Evolutionary conservation across 2,797 vertebrate species (phyloP).

Genomic region (Coracias cyanogaster): DNA sequence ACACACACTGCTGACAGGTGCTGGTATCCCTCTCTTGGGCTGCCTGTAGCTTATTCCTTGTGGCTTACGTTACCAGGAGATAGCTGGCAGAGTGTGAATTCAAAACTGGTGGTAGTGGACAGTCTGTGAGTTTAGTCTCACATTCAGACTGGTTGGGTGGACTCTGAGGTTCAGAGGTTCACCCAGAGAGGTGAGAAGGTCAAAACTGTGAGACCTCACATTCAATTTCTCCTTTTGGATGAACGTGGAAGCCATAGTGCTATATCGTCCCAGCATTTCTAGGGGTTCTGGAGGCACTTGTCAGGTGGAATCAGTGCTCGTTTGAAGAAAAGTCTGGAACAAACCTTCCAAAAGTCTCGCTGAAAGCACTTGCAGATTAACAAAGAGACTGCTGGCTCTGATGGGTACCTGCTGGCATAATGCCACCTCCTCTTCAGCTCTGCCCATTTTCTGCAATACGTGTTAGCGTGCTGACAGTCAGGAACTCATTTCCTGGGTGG

Average conservation of each 20-base stretch:
- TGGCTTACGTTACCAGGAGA: neutral
- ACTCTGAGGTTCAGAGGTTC: neutral
- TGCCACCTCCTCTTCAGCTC: constrained; percentile 7
- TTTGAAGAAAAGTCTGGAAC: neutral
- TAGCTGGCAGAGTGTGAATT: neutral
- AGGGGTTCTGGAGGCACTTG: neutral
- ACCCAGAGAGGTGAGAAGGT: neutral
- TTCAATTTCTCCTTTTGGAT: neutral
- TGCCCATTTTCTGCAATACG: neutral
- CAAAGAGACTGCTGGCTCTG: neutral
- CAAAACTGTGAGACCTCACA: neutral
- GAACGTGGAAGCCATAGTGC: neutral
- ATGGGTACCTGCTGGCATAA: constrained; percentile 31
- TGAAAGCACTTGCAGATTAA: neutral
- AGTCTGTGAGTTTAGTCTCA: neutral
- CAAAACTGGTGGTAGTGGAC: neutral
- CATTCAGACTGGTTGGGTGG: neutral
- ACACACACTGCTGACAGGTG: neutral
- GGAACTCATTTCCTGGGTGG: neutral
- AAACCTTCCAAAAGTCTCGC: neutral
- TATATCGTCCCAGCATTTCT: neutral
- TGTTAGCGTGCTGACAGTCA: neutral
- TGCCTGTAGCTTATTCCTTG: neutral
- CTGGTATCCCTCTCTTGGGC: neutral
- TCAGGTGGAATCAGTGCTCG: neutral